Base-by-base conservation (phyloP, 1,140 invertebrate species). In the Lasaia peninsularis region DNA sequence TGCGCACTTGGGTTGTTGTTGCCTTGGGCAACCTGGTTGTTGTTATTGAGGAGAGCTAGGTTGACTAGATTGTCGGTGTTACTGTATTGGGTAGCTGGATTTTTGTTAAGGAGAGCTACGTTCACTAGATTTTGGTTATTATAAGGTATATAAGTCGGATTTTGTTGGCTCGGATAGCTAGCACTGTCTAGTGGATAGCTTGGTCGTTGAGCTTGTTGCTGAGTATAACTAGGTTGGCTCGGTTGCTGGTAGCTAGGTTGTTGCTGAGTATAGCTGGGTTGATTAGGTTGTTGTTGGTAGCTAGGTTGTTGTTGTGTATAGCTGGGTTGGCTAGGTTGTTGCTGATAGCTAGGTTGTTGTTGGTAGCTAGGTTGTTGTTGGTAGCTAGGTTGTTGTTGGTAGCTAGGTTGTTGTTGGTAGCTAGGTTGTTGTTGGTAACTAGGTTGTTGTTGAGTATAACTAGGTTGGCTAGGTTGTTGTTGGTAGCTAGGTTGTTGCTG, bases 251-350 rank as follows among this genome's bases (percentile, higher is more conserved):
- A 37, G 3, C 44, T 53, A 9, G 50, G 57, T 52, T 48, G 35
- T 16, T 35, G 33, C 12, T 35, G 33, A 2, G 33, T 10, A 12
- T 34, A 34, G 11, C 37, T 52, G 1, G 49, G 21, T 12, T 11
- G 24, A n/a, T n/a, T n/a, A 31, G 28, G 28, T 8, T 37, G 35
- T 37, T 16, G 35, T 7, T 12, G 35, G 2, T 37, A 37, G 3
- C 44, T 53, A 9, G 50, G 57, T 52, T 48, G 35, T 16, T 37
- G 35, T 37, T 12, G 35, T 16, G n/a, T n/a, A 8, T 37, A 37
- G 12, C 40, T 53, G 2, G 50, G 28, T 16, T 14, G 28, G n/a
- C n/a, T n/a, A 31, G 28, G 28, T 2, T 37, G 35, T 37, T 16
- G 35, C 2, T 12, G 35, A 8, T 37, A 37, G 0, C 44, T 53